Evolutionary conservation across 2,888 invertebrate species (phyloP).

Genomic region (Cabera pusaria): DNA sequence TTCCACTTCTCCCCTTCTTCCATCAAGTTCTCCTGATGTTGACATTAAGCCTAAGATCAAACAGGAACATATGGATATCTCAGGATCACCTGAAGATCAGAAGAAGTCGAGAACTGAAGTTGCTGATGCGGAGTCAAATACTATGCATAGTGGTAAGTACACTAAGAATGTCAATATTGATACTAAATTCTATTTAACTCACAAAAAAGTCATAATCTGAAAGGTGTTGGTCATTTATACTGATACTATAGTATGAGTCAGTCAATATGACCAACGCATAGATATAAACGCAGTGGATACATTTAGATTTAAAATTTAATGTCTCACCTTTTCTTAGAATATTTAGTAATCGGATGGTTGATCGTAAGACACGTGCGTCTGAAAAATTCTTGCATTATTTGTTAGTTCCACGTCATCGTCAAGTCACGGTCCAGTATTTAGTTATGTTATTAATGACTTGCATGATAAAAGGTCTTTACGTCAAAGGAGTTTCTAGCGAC

Average conservation of each 20-base stretch:
- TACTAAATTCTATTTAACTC: constrained; percentile 1
- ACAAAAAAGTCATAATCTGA: no score
- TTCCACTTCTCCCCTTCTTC: constrained; percentile 81
- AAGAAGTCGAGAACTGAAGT: constrained; percentile 92
- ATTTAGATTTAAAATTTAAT: no score
- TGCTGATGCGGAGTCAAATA: constrained; percentile 95
- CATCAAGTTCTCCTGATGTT: constrained; percentile 77
- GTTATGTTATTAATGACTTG: constrained; percentile 73
- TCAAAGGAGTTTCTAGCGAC: constrained; percentile 69
- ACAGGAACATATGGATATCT: constrained; percentile 87
- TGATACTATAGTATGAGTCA: no score
- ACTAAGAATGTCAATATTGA: background rate
- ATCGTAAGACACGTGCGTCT: constrained; percentile 48
- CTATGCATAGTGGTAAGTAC: constrained; percentile 94
- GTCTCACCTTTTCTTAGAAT: constrained; percentile 28
- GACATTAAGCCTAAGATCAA: constrained; percentile 84
- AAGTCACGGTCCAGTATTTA: constrained; percentile 60
- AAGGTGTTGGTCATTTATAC: no score
- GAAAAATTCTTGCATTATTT: constrained; percentile 51
- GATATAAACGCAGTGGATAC: no score
- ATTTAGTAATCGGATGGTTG: constrained; percentile 26
- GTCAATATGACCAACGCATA: no score
- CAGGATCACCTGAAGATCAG: constrained; percentile 85
- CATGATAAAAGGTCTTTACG: constrained; percentile 39
- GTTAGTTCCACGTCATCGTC: constrained; percentile 40